Evolutionary conservation across 2,888 invertebrate species (phyloP).

Genomic region (Caenorhabditis uteleia): DNA sequence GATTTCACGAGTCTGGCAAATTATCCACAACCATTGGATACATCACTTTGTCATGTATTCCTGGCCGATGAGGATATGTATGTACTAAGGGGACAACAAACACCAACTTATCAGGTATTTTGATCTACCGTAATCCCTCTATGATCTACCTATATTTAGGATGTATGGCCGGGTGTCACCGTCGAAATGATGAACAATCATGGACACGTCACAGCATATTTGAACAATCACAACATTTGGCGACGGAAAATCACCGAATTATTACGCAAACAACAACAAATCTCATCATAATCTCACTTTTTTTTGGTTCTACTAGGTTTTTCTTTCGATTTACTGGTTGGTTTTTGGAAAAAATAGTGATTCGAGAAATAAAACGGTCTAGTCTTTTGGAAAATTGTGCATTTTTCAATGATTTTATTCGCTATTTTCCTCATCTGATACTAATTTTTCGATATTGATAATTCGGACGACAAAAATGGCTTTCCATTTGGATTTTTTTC

Average conservation of each 20-base stretch:
- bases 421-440: too few relatives aligned
- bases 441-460: too few relatives aligned
- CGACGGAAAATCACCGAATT: conserved; percentile 38
- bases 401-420: too few relatives aligned
- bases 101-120: conserved; percentile 34
- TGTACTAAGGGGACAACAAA: conserved; percentile 41
- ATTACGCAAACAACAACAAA: conserved; percentile 5
- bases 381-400: too few relatives aligned
- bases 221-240: conserved; percentile 45
- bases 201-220: conserved; percentile 58
- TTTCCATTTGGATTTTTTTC: too few relatives aligned
- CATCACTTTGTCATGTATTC: conserved; percentile 86
- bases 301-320: too few relatives aligned
- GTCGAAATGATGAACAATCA: conserved; percentile 52
- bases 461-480: too few relatives aligned
- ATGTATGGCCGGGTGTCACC: conserved; percentile 57
- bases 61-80: conserved; percentile 63
- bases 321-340: too few relatives aligned
- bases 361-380: too few relatives aligned
- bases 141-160: conserved; percentile 7
- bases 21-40: conserved; percentile 84
- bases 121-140: background rate
- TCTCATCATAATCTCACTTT: too few relatives aligned
- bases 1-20: conserved; percentile 95
- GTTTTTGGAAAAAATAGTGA: too few relatives aligned